Base-by-base conservation (phyloP, 2,888 invertebrate species). In the Hypselothyrea guttata region DNA sequence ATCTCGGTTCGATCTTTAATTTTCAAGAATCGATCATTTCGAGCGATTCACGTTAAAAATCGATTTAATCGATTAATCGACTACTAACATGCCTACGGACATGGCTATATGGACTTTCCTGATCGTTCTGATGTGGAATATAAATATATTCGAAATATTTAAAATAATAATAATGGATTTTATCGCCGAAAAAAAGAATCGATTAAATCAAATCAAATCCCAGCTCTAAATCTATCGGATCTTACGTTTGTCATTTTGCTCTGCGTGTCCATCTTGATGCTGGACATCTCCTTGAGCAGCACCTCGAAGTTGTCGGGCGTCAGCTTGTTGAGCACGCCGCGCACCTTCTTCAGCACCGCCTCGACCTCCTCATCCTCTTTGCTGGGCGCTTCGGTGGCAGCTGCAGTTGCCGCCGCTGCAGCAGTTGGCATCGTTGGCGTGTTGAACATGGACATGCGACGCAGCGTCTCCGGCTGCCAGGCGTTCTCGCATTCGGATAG, bases 241-340 rank as follows among this genome's bases (percentile, higher is more conserved):
- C 68, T 75, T 75, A 88, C 87, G 53, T 88, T 85, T 41, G 88
- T 86, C 76, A 89, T 89, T 55, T 87, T 86, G 28, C 82, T 82
- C 31, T 79, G 77, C 0, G 76, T 83, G 48, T 87, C 86, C 70
- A 89, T 86, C 4, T 75, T 75, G 12, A 88, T 88, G 47, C 71
- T 84, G 3, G 86, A 77, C 76, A 89, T 89, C 53, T 82, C 84
- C 51, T 89, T 86, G 0, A 89, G 74, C 15, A 89, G 56, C 37
- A 89, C 87, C 1, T 89, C 87, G 41, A 89, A 89, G 41, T 89
- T 89, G 28, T 89, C 88, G 0, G 88, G 86, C 0, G 89, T 89
- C 4, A 89, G 55, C 44, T 89, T 89, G 27, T 89, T 89, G 0
- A 89, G 75, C n/a, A 89, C 85, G 7, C 89, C 89, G 0, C 89